Evolutionary conservation across 2,888 invertebrate genomes (phyloP).

Genomic region (Vesta saturnalis): DNA sequence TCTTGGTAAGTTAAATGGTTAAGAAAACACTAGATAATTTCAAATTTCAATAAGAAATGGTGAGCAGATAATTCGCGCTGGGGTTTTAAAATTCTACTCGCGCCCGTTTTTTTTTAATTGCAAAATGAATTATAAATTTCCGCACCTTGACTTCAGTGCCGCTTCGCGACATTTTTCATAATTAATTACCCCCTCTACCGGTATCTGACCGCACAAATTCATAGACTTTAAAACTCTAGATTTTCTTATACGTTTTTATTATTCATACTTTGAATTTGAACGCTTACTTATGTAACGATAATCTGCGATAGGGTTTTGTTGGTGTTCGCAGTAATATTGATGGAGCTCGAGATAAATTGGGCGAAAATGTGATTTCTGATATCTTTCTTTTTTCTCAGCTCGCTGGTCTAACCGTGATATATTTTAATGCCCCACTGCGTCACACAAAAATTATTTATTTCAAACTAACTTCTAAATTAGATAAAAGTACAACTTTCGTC

Average conservation of each 20-base stretch:
- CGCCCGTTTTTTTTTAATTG: slow-evolving; percentile 53
- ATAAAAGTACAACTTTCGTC: slow-evolving; percentile 59
- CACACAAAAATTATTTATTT: slow-evolving; percentile 36
- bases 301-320: too few species aligned
- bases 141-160: slow-evolving; percentile 50
- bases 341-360: too few species aligned
- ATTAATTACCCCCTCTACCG: slow-evolving; percentile 50
- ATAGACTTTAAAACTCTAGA: slow-evolving; percentile 31
- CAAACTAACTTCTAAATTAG: slow-evolving; percentile 57
- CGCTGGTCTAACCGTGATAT: slow-evolving; percentile 22
- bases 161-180: slow-evolving; percentile 51
- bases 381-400: slow-evolving; percentile 2
- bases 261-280: background rate
- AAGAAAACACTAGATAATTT: slow-evolving; percentile 62
- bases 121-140: slow-evolving; percentile 55
- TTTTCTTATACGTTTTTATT: background rate
- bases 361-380: background rate
- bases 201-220: slow-evolving; percentile 38
- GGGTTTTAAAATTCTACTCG: slow-evolving; percentile 42
- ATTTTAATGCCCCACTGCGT: slow-evolving; percentile 31
- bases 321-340: too few species aligned
- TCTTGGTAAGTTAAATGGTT: slow-evolving; percentile 60
- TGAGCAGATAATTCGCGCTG: slow-evolving; percentile 46
- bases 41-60: slow-evolving; percentile 59
- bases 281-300: too few species aligned